These are phyloP conservation scores for Scaptomyza flava DNA, from an alignment of 2,888 invertebrate genomes.

Conservation along the genomic window DNA sequence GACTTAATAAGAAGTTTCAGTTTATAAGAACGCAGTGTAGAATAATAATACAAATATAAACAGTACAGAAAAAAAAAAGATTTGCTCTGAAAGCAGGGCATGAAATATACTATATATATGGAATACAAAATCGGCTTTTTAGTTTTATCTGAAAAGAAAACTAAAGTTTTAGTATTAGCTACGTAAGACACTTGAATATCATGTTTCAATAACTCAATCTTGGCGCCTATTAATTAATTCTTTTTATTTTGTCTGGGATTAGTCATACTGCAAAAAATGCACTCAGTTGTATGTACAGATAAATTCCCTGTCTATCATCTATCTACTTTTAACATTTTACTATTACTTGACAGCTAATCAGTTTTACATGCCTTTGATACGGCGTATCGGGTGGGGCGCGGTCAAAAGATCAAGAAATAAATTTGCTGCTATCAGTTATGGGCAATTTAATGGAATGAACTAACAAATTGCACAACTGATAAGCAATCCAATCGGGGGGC, in stretches of 20 bases:
- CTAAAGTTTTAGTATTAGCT: no score
- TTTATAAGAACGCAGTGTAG: background rate
- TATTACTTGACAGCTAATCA: constrained; percentile 3
- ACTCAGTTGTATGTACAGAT: background rate
- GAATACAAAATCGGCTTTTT: background rate
- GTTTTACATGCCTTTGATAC: background rate
- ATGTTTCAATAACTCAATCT: background rate
- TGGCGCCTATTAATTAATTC: background rate
- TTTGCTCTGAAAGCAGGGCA: no score
- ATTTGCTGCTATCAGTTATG: background rate
- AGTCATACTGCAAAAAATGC: no score
- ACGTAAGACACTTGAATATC: background rate
- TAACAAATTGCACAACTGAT: constrained; percentile 16
- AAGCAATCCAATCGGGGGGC: background rate
- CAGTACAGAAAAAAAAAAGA: background rate
- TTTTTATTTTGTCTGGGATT: background rate
- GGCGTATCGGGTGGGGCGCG: background rate
- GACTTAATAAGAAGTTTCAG: background rate
- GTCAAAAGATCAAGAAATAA: background rate
- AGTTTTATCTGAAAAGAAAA: no score
- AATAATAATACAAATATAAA: background rate
- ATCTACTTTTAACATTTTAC: background rate
- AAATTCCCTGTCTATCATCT: background rate
- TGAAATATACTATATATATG: background rate
- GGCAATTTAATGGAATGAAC: background rate